phyloP scores from a whole-genome alignment of 2,888 invertebrate genomes.

The Thecocarcelia acutangulata region DNA sequence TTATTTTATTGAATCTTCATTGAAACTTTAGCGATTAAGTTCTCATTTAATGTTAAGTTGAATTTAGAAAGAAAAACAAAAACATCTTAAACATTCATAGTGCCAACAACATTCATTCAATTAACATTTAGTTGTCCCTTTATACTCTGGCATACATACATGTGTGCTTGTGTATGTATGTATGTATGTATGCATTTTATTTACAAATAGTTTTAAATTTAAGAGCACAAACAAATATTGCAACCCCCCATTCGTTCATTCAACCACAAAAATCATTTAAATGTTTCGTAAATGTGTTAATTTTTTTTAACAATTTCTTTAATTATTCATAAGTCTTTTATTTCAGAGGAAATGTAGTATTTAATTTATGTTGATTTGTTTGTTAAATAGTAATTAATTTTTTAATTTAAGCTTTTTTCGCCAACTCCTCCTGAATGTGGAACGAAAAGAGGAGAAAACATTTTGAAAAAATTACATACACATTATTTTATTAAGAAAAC shows the following conservation, averaged over 20 bases:
- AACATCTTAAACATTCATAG: constrained; percentile 56
- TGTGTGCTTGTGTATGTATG: too few species aligned
- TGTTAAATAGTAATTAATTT: constrained; percentile 72
- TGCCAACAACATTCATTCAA: constrained; percentile 62
- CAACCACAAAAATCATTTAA: constrained; percentile 3
- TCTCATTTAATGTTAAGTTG: neutral
- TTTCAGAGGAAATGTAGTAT: constrained; percentile 23
- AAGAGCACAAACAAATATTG: constrained; percentile 12
- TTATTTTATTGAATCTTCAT: neutral
- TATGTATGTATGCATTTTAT: constrained; percentile 5
- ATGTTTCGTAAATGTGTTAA: constrained; percentile 55
- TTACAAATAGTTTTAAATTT: constrained; percentile 45
- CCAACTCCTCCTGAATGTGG: neutral
- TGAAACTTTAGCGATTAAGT: neutral
- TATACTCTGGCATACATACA: too few species aligned
- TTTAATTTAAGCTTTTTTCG: constrained; percentile 39
- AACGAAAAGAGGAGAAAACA: neutral
- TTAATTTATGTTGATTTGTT: constrained; percentile 70
- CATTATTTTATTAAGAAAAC: constrained; percentile 55
- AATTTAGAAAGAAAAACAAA: too few species aligned
- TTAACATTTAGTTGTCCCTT: constrained; percentile 1
- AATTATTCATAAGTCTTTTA: constrained; percentile 29
- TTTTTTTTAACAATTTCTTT: constrained; percentile 35
- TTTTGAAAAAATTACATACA: constrained; percentile 19
- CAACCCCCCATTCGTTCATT: neutral